phyloP scores from a whole-genome alignment of 2,888 invertebrate genomes.

The Melieria omissa region DNA sequence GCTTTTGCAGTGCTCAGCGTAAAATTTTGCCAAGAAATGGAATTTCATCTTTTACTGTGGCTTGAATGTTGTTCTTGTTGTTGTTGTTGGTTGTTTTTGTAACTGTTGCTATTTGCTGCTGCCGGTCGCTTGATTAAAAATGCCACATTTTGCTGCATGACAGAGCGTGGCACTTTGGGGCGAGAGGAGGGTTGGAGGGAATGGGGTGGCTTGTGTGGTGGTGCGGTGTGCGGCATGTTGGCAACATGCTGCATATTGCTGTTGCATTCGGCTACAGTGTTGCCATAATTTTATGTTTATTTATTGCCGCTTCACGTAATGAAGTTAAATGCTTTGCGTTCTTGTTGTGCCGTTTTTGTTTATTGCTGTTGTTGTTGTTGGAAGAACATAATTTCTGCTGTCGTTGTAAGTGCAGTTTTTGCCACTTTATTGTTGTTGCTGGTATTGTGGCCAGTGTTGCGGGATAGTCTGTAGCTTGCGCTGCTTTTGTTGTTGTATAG shows the following conservation, averaged over 20 bases:
- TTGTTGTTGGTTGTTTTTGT: background rate
- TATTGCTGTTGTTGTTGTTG: background rate
- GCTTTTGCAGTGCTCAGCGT: background rate
- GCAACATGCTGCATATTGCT: slow-evolving; percentile 4
- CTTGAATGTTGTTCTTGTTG: background rate
- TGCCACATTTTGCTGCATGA: background rate
- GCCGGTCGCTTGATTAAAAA: background rate
- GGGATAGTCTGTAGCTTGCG: too few relatives aligned
- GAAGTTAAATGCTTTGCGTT: slow-evolving; percentile 6
- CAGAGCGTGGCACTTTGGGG: background rate
- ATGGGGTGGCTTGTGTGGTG: background rate
- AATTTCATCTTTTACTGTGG: too few relatives aligned
- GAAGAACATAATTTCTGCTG: too few relatives aligned
- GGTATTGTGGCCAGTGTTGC: too few relatives aligned
- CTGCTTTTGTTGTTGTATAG: too few relatives aligned
- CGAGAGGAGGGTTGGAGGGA: background rate
- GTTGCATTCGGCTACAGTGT: background rate
- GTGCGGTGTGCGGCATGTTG: too few relatives aligned
- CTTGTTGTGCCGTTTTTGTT: background rate
- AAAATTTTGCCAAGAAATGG: too few relatives aligned
- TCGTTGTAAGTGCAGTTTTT: too few relatives aligned
- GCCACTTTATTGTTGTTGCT: too few relatives aligned
- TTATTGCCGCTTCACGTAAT: slow-evolving; percentile 15
- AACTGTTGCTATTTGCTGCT: background rate
- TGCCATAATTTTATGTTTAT: slow-evolving; percentile 22